Evolutionary conservation across 2,888 invertebrate genomes (phyloP), one percentile per base, ranked within the genome.

Genomic region (Phragmatobia fuliginosa): DNA sequence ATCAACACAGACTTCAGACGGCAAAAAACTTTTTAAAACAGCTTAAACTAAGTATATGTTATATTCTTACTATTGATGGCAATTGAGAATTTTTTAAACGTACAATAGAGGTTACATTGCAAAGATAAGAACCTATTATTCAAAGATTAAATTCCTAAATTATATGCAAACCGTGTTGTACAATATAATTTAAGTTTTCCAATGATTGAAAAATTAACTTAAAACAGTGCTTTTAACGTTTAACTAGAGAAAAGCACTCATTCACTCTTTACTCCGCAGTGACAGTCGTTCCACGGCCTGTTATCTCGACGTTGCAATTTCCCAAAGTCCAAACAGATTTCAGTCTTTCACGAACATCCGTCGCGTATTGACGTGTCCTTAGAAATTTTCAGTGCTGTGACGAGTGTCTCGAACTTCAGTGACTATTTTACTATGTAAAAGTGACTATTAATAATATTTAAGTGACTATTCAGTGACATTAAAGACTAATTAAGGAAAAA

Each of bases 331-430:
- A 18, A 64, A 64, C 63, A 49, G 32, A 49, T 33, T 64, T 64
- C 49, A 64, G 63, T 64, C 63, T 52, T 49, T 64, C 63, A 25
- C 63, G 32, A 52, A 33, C 49, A 32, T 33, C 33, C 49, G 31
- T 64, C 21, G 7, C 18, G 49, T 25, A 33, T 25, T 49, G 63
- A 64, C 63, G 63, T 64, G 16, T 64, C 49, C 25, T 32, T n/a
- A 32, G 32, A 5, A 36, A 36, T n/a, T 49, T 32, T 63, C 63
- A 16, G 31, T 33, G 21, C 32, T n/a, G 49, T 52, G 33, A 64
- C 49, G 32, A 52, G 63, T 61, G 16, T 64, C 49, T 62, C 28
- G 31, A 41, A 62, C 18, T 62, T 62, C 28, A 62, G 62, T 62
- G 41, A 62, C 41, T 31, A 28, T 28, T 21, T 62, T 21, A 25